phyloP scores from a whole-genome alignment of 2,888 invertebrate genomes.

The Spilosoma lubricipeda region DNA sequence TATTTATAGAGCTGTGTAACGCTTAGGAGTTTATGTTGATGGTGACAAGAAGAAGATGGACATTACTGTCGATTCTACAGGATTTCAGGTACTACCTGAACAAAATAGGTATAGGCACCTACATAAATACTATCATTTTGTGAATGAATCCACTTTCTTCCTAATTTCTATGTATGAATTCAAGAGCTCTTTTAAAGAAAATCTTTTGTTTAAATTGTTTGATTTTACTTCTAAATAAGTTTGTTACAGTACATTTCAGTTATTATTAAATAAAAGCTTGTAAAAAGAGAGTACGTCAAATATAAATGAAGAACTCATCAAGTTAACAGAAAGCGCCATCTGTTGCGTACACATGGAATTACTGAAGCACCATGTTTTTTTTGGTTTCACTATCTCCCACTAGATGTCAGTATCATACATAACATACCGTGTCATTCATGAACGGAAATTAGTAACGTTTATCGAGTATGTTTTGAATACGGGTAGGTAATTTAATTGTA shows the following conservation, averaged over 20 bases:
- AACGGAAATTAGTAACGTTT: background rate
- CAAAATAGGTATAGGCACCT: too few species aligned
- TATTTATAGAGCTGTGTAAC: slow-evolving; percentile 15
- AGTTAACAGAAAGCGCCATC: slow-evolving; percentile 4
- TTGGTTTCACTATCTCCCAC: background rate
- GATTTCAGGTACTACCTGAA: background rate
- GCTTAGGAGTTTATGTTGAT: background rate
- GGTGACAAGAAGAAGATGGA: background rate
- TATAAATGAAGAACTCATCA: background rate
- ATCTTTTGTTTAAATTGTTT: background rate
- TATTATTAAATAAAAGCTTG: too few species aligned
- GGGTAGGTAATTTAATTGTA: background rate
- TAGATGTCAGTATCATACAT: slow-evolving; percentile 5
- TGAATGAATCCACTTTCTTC: background rate
- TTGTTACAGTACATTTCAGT: background rate
- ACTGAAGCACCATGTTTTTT: background rate
- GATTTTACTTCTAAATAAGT: background rate
- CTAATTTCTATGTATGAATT: background rate
- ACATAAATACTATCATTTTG: background rate
- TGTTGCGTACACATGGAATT: background rate
- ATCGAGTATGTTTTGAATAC: background rate
- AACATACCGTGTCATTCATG: background rate
- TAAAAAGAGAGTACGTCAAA: background rate
- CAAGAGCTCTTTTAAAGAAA: background rate
- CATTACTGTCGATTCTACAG: background rate